Evolutionary conservation across 2,797 vertebrate species (phyloP).

Genomic region (Amazona finschi): DNA sequence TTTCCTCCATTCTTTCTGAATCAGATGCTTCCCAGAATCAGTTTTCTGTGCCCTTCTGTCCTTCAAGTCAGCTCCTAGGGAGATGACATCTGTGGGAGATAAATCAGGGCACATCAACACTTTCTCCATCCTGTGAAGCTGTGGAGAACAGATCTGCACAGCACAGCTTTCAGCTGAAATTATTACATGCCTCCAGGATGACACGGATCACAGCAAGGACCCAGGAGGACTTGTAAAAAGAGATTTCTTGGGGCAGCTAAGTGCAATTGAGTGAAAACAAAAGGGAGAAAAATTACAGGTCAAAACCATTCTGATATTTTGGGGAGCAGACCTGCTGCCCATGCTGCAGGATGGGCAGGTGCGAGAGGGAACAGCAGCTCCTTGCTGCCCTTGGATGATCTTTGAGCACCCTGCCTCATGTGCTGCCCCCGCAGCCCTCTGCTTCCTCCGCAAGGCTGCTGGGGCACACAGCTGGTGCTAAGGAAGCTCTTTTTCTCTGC

Average conservation of each 20-base stretch:
- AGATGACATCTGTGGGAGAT: constrained; percentile 48
- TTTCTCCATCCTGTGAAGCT: constrained; percentile 1
- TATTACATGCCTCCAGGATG: constrained; percentile 1
- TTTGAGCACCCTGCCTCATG: background rate
- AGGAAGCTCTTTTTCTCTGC: background rate
- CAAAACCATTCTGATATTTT: background rate
- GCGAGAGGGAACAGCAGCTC: background rate
- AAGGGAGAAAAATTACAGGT: background rate
- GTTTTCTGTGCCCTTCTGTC: background rate
- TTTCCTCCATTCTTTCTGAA: background rate
- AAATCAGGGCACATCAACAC: background rate
- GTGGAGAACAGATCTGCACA: background rate
- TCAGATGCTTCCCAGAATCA: background rate
- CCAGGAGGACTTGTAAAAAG: background rate
- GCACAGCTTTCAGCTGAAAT: constrained; percentile 18
- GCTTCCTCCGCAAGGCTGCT: background rate
- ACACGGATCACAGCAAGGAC: constrained; percentile 3
- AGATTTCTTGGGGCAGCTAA: background rate
- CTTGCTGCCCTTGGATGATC: background rate
- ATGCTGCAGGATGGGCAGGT: accelerated
- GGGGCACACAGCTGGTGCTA: background rate
- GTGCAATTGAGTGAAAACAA: background rate
- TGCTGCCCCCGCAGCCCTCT: background rate
- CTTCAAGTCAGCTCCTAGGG: constrained; percentile 38
- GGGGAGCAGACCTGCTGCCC: background rate